Percentiles rank a stretch among this genome's conserved stretches.
phyloP scores from a whole-genome alignment of 1,140 invertebrate genomes.

The Aphelinus atriplicis region DNA sequence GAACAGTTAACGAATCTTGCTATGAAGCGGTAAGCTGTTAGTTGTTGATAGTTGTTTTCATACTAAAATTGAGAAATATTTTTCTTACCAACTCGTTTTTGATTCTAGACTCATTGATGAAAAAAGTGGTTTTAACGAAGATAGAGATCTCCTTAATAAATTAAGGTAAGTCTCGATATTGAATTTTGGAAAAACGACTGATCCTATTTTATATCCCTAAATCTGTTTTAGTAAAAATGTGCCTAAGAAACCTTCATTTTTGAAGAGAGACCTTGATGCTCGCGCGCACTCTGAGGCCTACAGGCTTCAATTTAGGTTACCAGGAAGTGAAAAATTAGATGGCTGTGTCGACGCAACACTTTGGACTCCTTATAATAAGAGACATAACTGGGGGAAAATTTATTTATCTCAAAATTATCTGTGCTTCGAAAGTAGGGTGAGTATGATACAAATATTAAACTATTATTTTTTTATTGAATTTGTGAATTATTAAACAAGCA shows the following conservation, averaged over 20 bases:
- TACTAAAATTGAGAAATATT: constrained; percentile 37
- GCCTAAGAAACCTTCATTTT: constrained; percentile 85
- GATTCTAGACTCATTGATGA: constrained; percentile 82
- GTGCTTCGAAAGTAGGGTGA: constrained; percentile 94
- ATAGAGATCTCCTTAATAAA: constrained; percentile 83
- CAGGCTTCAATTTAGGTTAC: constrained; percentile 86
- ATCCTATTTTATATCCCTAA: constrained; percentile 36
- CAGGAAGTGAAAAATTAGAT: constrained; percentile 89
- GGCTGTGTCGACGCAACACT: constrained; percentile 89
- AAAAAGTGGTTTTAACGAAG: constrained; percentile 84
- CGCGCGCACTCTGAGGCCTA: constrained; percentile 89
- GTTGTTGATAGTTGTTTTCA: constrained; percentile 18
- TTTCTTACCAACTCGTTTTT: constrained; percentile 39
- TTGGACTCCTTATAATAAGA: constrained; percentile 96
- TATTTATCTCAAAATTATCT: constrained; percentile 95
- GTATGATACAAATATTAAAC: constrained; percentile 43
- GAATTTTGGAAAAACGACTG: neutral
- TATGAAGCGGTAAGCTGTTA: constrained; percentile 83
- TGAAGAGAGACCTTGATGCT: constrained; percentile 95
- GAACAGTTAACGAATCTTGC: constrained; percentile 96
- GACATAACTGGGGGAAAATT: constrained; percentile 87
- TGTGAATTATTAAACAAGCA: neutral
- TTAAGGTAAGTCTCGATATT: constrained; percentile 70
- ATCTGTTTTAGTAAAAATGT: constrained; percentile 76
- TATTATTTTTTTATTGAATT: neutral